Base-by-base conservation (phyloP, 2,797 vertebrate species). In the Melanotaenia pygmaea region DNA sequence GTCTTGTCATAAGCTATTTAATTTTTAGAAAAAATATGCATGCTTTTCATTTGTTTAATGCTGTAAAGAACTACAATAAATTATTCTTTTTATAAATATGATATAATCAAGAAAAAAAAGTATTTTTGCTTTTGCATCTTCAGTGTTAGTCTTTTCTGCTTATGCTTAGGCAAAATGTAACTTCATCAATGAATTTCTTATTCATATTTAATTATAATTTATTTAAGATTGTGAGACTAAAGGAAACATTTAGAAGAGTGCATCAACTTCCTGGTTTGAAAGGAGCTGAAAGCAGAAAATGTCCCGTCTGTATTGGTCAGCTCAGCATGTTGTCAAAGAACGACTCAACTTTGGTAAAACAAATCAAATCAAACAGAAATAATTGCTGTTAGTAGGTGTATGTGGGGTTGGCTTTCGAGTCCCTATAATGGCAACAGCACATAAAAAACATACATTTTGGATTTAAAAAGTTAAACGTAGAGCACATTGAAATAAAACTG, bases 281-380 rank as follows among this genome's bases (percentile, higher is more conserved):
- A 26, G 4, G 22, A 1, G 11, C 14, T 26, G 12, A 24, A 5
- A 10, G n/a, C 3, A 26, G 24, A 22, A 26, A 54, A 24, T 5
- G 4, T 54, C 8, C 8, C 30, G 30, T 32, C 11, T 20, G 26
- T 53, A 43, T 66, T 66, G 18, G 56, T 66, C 53, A 34, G 12
- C 40, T 59, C 40, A 47, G 61, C 10, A 8, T 47, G 12, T 12
- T 50, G 50, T 43, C 43, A 69, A 8, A 59, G 18, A 59, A n/a
- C 35, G 35, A 43, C 16, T 50, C 6, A 35, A 37, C 24, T 28
- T 13, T 47, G 40, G 26, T 32, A 13, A 95, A 0, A 96, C 22
- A 26, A 26, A 6, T 43, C 1, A 5, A 11, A 18, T 18, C 1
- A 16, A 43, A 1, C 14, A 43, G 5, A 24, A 26, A 51, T 53